Evolutionary conservation across 2,113 vertebrate genomes (phyloP), one percentile per base, ranked within the genome.

Genomic region (Myodes glareolus): DNA sequence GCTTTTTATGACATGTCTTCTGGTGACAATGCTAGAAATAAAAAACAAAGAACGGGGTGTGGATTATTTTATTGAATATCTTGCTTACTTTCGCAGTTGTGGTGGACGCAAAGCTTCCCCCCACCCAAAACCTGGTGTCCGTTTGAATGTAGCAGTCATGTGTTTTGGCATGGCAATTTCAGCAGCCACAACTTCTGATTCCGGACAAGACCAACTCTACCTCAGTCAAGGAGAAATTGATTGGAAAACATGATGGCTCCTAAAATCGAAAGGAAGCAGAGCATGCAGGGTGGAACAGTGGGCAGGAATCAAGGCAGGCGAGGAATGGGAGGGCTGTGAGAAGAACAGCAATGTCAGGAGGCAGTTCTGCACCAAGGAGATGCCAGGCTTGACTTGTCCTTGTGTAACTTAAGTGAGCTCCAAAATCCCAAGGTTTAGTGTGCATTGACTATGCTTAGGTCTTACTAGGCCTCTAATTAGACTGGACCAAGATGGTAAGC

Each of bases 211-310:
- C 1, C 29, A 77, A 27, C 10, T 47, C 23, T 73, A n/a, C 77
- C 23, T 88, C 36, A 78, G 73, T 73, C 17, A 93, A 89, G 61
- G 94, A 42, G 67, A 90, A 95, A 91, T 70, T 25, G n/a, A 29
- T 7, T 77, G 77, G 77, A 7, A 91, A 95, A 25, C 55, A 23
- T 58, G 17, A 96, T 47, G 31, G 68, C 42, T 84, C 73, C 21
- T 91, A 52, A 90, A 96, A 95, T 88, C 17, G 75, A 72, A 94
- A 52, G 7, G 68, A 89, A 19, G 7, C 52, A 42, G 16, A 81
- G 33, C 65, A 81, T 11, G 42, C 61, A 45, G 33, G 77, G 39
- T 63, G 36, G 61, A 50, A n/a, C 23, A 91, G 42, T 70, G 39
- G 67, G 31, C 25, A 47, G 4, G 13, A 63, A 27, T 84, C 61